Percentiles rank a stretch among this genome's conserved stretches.
phyloP scores from a whole-genome alignment of 2,888 invertebrate species.

The Rotaria macrura region DNA sequence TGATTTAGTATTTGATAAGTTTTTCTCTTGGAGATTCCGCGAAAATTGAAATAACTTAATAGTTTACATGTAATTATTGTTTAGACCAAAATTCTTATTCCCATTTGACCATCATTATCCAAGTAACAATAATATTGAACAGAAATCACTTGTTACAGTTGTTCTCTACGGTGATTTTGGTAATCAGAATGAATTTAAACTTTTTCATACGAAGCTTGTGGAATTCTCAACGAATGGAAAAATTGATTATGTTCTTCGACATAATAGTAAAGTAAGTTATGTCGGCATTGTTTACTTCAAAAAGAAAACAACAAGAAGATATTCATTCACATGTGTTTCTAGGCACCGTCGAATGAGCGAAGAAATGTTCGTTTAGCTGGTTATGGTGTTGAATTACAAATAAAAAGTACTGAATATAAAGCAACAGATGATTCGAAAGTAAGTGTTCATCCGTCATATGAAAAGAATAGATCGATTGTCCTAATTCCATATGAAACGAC shows the following conservation, averaged over 20 bases:
- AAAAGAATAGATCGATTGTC: no score
- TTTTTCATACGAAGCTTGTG: constrained; percentile 25
- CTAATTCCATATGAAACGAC: no score
- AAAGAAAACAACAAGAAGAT: not conserved
- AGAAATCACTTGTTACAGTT: constrained; percentile 47
- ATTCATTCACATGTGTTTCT: not conserved
- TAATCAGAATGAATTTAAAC: constrained; percentile 48
- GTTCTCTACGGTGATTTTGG: constrained; percentile 83
- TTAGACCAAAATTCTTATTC: constrained; percentile 56
- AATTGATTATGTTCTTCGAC: constrained; percentile 29
- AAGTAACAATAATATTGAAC: constrained; percentile 58
- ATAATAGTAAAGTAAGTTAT: constrained; percentile 18
- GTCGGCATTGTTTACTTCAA: not conserved
- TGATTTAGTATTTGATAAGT: no score
- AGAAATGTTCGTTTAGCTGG: constrained; percentile 64
- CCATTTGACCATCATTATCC: constrained; percentile 75
- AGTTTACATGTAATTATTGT: not conserved
- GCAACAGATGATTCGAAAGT: constrained; percentile 76
- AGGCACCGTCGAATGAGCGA: not conserved
- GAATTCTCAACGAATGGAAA: constrained; percentile 9
- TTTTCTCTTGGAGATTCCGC: no score
- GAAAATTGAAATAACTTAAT: no score
- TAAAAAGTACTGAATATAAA: constrained; percentile 98
- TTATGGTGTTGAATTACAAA: constrained; percentile 91
- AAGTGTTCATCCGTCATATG: constrained; percentile 44